These are phyloP conservation scores for Andricus curvator DNA, from an alignment of 2,888 invertebrate genomes.

Conservation along the genomic window DNA sequence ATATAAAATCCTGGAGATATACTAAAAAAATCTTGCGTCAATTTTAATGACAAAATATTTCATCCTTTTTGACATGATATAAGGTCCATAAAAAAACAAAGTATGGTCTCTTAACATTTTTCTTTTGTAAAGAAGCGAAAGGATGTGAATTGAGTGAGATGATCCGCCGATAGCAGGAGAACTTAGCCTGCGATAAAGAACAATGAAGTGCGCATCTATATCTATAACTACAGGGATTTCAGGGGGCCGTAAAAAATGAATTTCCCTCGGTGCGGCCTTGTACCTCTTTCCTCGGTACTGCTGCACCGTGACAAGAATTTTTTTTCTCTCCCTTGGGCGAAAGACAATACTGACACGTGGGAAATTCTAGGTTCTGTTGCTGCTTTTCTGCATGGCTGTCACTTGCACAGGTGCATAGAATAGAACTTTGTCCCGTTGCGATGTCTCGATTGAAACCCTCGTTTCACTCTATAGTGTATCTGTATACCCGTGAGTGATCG, in stretches of 20 bases:
- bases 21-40: no score
- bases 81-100: not conserved
- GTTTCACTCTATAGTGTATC: constrained; percentile 17
- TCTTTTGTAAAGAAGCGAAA: not conserved
- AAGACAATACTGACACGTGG: constrained; percentile 40
- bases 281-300: constrained; percentile 24
- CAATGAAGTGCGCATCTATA: constrained; percentile 26
- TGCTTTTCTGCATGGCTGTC: constrained; percentile 33
- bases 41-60: no score
- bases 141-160: constrained; percentile 25
- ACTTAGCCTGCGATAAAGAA: constrained; percentile 28
- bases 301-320: constrained; percentile 17
- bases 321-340: constrained; percentile 26
- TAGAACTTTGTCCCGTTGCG: constrained; percentile 30
- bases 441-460: constrained; percentile 38
- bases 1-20: not conserved
- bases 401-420: constrained; percentile 35
- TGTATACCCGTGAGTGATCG: constrained; percentile 26
- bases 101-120: not conserved
- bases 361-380: constrained; percentile 36
- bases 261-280: constrained; percentile 40
- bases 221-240: constrained; percentile 10
- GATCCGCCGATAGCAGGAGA: constrained; percentile 22
- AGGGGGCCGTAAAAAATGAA: constrained; percentile 37
- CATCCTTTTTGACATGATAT: not conserved